These are phyloP conservation scores for Mohoua ochrocephala DNA, from an alignment of 2,113 vertebrate species.

Conservation along the genomic window DNA sequence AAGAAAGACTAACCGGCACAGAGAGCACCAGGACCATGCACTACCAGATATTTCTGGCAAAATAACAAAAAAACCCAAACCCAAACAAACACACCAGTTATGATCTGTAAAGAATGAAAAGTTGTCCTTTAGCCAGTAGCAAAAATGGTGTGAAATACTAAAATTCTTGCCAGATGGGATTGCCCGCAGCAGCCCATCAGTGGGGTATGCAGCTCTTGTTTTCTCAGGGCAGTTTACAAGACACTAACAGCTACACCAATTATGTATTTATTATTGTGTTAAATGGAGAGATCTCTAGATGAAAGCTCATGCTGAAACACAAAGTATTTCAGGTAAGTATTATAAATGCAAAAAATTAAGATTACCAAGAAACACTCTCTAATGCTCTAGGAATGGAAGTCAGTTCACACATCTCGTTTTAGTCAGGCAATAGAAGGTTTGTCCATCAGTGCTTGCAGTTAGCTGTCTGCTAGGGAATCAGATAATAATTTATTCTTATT, in stretches of 20 bases:
- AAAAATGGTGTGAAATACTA: neutral
- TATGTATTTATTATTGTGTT: neutral
- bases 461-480: neutral
- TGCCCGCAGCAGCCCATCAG: neutral
- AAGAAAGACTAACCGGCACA: neutral
- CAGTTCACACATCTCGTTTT: neutral
- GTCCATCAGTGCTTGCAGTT: neutral
- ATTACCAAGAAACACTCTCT: neutral
- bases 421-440: neutral
- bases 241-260: neutral
- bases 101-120: neutral
- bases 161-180: neutral
- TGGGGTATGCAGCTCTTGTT: neutral
- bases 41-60: neutral
- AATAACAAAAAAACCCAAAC: neutral
- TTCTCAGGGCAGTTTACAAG: neutral
- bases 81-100: neutral
- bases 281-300: neutral
- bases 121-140: neutral
- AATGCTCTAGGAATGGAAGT: neutral
- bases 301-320: neutral
- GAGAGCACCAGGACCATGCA: neutral
- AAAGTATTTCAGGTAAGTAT: neutral
- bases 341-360: neutral
- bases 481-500: neutral